Evolutionary conservation across 1,140 invertebrate genomes (phyloP), one percentile per base, ranked within the genome.

Genomic region (Panonychus citri): DNA sequence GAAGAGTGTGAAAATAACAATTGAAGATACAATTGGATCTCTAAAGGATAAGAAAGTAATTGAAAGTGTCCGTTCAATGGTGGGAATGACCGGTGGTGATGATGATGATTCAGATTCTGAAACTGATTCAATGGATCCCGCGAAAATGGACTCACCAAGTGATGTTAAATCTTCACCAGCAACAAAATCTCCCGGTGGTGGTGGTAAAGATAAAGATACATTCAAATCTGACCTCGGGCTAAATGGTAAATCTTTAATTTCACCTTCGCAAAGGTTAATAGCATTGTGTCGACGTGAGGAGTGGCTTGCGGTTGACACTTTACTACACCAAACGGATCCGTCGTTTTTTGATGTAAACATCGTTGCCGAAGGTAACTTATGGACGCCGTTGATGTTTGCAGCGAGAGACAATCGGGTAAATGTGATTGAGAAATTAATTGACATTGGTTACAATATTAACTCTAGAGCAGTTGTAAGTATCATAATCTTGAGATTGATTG

Each of bases 351-450:
- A 53, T 53, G 13, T 46, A 30, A 54, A 57, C 37, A 37, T 54
- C 21, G 30, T 17, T 12, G 39, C 60, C 12, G 54, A 91, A 85
- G 76, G 77, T 24, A 86, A 81, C 34, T 86, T 85, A 42, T 85
- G 88, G 80, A 91, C 87, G 52, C 85, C 88, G 2, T 70, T 95
- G 59, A 94, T 94, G 86, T 83, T 83, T 65, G 87, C 86, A 1
- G 86, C 89, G 0, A 87, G 88, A 71, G 90, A 96, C 67, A 94
- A 93, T 68, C 77, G 83, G 60, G 82, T 85, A 3, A 79, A 81
- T 13, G 78, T 93, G 63, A 75, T 89, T 53, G 89, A 94, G 68
- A 74, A 85, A 51, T 78, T 94, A 68, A 79, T 93, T 55, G 88
- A 95, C 55, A 75, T 93, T 1, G 88, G 88, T 19, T 82, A 81